Evolutionary conservation across 2,797 vertebrate species (phyloP), one percentile per base, ranked within the genome.

Genomic region (Chlorospingus flavigularis): DNA sequence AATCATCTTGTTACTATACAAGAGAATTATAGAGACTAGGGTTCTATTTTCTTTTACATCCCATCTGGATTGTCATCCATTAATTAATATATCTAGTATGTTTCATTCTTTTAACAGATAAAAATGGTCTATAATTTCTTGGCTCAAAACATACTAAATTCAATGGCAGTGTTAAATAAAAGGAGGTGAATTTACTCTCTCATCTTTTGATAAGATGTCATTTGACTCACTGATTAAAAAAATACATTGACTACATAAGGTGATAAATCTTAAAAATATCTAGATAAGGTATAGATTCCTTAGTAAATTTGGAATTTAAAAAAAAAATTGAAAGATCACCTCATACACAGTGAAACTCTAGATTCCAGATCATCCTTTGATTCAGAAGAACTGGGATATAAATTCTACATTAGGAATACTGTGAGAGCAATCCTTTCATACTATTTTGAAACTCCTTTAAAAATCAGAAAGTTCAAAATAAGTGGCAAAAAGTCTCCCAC

Each of bases 401-500:
- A 61, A 3, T 53, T 89, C 35, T 62, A 3, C 3, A 26, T 60
- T 53, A 11, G 1, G 8, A 81, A 60, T 16, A 50, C 4, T 48
- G 20, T 28, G n/a, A 85, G 21, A 61, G 2, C 6, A 68, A 42
- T 39, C 14, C 15, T 66, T 63, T 30, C 13, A 26, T 35, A 42
- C 3, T 11, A 26, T 21, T 50, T 25, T 50, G 31, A 60, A 67
- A 51, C 17, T 26, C 9, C 15, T 60, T 23, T 28, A n/a, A 68
- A 84, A 81, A 51, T 12, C 13, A 81, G 17, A 42, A 90, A 63
- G 7, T 63, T 45, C 24, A 71, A 61, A 71, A 73, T 47, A 0
- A 43, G 5, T 50, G 10, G 5, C 2, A 24, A 72, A 54, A 68
- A 42, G 13, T 16, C 1, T 0, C 1, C 11, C 16, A 19, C 10